Percentiles rank a stretch among this genome's conserved stretches.
These are phyloP conservation scores for Holacanthus passer DNA, from an alignment of 2,113 vertebrate species.

Conservation along the genomic window DNA sequence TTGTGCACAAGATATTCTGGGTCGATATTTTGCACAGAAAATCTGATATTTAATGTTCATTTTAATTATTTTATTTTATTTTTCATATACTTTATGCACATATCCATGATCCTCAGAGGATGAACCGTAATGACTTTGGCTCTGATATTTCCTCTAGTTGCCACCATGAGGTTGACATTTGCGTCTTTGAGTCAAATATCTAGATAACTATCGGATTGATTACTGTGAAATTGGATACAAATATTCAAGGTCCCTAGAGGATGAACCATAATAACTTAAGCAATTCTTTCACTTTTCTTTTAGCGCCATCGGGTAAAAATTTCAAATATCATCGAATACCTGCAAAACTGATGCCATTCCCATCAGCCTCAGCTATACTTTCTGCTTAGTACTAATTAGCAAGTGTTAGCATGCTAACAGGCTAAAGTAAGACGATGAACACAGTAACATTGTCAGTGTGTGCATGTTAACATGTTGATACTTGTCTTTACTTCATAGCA, in stretches of 20 bases:
- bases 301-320: neutral
- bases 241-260: neutral
- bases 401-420: slow-evolving; percentile 4
- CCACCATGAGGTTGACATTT: neutral
- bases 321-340: neutral
- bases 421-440: neutral
- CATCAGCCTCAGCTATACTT: neutral
- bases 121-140: neutral
- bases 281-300: neutral
- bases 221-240: neutral
- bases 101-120: neutral
- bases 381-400: no score
- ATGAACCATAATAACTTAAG: neutral
- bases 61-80: no score
- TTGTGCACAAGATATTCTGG: neutral
- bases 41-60: neutral
- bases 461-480: neutral
- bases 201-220: no score
- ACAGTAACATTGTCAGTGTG: neutral
- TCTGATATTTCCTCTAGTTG: neutral
- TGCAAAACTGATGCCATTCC: neutral
- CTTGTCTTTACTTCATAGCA: neutral
- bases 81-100: neutral
- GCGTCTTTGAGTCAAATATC: neutral
- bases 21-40: neutral